Evolutionary conservation across 1,140 invertebrate genomes (phyloP), one percentile per base, ranked within the genome.

Genomic region (Zaprionus kolodkinae): DNA sequence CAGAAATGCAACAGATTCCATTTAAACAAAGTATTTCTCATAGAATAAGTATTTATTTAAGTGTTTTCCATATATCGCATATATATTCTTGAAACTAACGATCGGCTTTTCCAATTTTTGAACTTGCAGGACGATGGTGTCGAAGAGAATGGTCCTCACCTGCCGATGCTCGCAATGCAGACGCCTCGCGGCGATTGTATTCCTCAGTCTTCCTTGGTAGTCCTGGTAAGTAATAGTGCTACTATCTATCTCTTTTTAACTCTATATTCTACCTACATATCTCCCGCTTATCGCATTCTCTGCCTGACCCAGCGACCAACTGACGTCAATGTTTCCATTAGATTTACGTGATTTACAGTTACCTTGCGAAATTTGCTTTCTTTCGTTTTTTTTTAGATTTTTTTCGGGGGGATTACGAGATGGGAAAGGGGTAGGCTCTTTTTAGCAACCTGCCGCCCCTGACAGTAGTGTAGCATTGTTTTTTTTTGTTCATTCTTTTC

Each of bases 181-280:
- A 96, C 92, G 96, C 96, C 67, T 96, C 96, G 91, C 94, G 96
- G 93, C 95, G 96, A 92, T 96, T 97, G 77, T 97, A 97, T 94
- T 97, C 96, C 92, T 97, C 96, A 92, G 96, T 97, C 93, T 97
- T 97, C 95, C 95, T 97, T 93, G 96, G 96, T 93, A 97, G 96
- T 94, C 96, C 96, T 91, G 96, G 96, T 95, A 95, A 97, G 92
- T 92, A 54, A 61, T 25, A 9, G n/a, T n/a, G n/a, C n/a, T 2
- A 2, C 2, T 3, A 45, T 30, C 17, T 27, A 43, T 13, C n/a
- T 25, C 1, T 38, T 3, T 30, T 21, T 21, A 21, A 21, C 21
- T 21, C 21, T 21, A 21, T 7, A 7, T 13, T 11, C 45, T 4
- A 40, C 11, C 36, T 21, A 6, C 13, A 45, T 45, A 6, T 48